Base-by-base conservation (phyloP, 2,888 invertebrate genomes). In the Sisyra terminalis region DNA sequence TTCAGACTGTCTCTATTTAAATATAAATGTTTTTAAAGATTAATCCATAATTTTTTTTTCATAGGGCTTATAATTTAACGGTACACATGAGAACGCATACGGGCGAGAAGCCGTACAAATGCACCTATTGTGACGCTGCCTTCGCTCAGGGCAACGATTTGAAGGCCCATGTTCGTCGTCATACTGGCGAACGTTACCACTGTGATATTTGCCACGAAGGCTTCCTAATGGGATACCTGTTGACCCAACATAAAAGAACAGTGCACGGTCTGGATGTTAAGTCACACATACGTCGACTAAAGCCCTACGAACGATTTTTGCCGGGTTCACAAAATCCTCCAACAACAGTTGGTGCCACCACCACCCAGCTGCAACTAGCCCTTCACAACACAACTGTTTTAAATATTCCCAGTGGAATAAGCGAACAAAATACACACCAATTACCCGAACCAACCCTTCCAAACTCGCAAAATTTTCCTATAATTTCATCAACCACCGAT, bases 31-130 rank as follows among this genome's bases (percentile, higher is more conserved):
- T n/a, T n/a, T n/a, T n/a, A n/a, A n/a, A n/a, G n/a, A n/a, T n/a
- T n/a, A n/a, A n/a, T n/a, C n/a, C n/a, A n/a, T n/a, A n/a, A n/a
- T n/a, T n/a, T n/a, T n/a, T n/a, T n/a, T n/a, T n/a, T n/a, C n/a
- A n/a, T n/a, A 64, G 70, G 42, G 69, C 70, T 2, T 72, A 71
- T 48, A 72, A 71, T 55, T 55, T 72, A 16, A 67, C 69, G 8
- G 70, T 72, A 11, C 72, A 72, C 47, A 70, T 69, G 69, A 58
- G 71, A 37, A 70, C 70, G 0, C 72, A 72, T 48, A 71, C 72
- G 1, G 71, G 71, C 2, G 65, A 65, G 50, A 64, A 63, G 49
- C 71, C 71, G 0, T 71, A 71, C 51, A 63, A 65, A 46, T 72
- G 72, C 48, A 66, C 68, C 9, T 69, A 71, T 51, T 72, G 72